Percentiles rank a stretch among this genome's conserved stretches.
phyloP scores from a whole-genome alignment of 2,888 invertebrate genomes.

The Parasteatoda lunata region DNA sequence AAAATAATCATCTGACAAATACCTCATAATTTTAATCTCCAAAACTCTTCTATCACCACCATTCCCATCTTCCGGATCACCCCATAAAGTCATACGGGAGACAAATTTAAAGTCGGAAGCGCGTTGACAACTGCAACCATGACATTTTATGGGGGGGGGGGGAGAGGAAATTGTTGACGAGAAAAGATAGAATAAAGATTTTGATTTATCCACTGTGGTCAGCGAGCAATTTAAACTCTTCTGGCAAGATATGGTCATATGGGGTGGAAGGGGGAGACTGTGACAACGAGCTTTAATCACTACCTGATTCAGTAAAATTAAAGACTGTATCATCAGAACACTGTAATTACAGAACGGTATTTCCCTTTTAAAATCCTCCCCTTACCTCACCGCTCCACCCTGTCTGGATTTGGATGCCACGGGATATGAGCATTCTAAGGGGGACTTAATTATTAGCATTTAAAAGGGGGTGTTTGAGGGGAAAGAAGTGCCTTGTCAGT shows the following conservation, averaged over 20 bases:
- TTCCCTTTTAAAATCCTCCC: slow-evolving; percentile 58
- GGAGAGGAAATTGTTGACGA: background rate
- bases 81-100: background rate
- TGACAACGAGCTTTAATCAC: slow-evolving; percentile 61
- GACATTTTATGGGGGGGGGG: background rate
- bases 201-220: slow-evolving; percentile 59
- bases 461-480: slow-evolving; percentile 29
- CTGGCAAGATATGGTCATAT: background rate
- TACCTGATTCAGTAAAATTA: slow-evolving; percentile 46
- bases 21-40: no score
- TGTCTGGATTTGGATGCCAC: background rate
- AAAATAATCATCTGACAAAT: no score
- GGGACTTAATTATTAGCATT: slow-evolving; percentile 68
- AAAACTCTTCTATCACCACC: no score
- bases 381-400: background rate
- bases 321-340: slow-evolving; percentile 40
- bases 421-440: slow-evolving; percentile 17
- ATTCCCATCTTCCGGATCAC: background rate
- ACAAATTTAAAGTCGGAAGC: background rate
- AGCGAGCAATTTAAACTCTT: slow-evolving; percentile 44
- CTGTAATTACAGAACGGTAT: slow-evolving; percentile 49
- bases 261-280: background rate
- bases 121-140: background rate
- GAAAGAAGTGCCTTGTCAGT: slow-evolving; percentile 55
- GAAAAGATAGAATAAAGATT: background rate